These are phyloP conservation scores for Chalcis sispes DNA, from an alignment of 2,888 invertebrate species.

Conservation along the genomic window DNA sequence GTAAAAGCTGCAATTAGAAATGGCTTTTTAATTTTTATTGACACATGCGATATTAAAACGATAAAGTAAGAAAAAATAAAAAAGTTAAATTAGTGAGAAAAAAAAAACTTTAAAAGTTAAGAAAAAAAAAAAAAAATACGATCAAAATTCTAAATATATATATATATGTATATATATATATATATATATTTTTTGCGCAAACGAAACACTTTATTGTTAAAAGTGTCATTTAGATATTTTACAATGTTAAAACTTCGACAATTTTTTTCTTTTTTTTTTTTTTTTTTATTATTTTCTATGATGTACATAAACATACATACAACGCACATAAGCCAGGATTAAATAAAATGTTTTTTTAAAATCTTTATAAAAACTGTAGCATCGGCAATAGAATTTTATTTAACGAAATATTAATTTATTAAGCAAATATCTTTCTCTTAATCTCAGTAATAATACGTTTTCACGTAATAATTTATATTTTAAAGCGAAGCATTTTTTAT, in stretches of 20 bases:
- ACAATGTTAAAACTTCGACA: slow-evolving; percentile 32
- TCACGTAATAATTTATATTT: not conserved
- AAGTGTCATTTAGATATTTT: slow-evolving; percentile 16
- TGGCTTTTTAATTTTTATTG: slow-evolving; percentile 29
- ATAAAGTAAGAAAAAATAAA: too few relatives aligned
- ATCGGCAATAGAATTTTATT: slow-evolving; percentile 36
- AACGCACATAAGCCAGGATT: too few relatives aligned
- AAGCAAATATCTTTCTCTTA: slow-evolving; percentile 12
- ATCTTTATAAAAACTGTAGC: slow-evolving; percentile 57
- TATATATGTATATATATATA: slow-evolving; percentile 14
- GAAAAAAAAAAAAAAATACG: too few relatives aligned
- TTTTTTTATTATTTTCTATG: slow-evolving; percentile 40
- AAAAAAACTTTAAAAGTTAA: slow-evolving; percentile 31
- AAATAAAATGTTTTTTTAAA: slow-evolving; percentile 20
- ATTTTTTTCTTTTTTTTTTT: too few relatives aligned
- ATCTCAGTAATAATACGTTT: slow-evolving; percentile 2
- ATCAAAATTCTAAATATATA: slow-evolving; percentile 42
- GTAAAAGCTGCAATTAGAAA: slow-evolving; percentile 28
- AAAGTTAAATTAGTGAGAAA: slow-evolving; percentile 26
- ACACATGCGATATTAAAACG: slow-evolving; percentile 28
- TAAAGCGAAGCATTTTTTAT: not conserved
- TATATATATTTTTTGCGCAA: too few relatives aligned
- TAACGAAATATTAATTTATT: slow-evolving; percentile 46
- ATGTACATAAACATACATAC: slow-evolving; percentile 58
- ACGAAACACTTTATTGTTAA: slow-evolving; percentile 15